Evolutionary conservation across 2,113 vertebrate genomes (phyloP).

Genomic region (Hyperopisus bebe): DNA sequence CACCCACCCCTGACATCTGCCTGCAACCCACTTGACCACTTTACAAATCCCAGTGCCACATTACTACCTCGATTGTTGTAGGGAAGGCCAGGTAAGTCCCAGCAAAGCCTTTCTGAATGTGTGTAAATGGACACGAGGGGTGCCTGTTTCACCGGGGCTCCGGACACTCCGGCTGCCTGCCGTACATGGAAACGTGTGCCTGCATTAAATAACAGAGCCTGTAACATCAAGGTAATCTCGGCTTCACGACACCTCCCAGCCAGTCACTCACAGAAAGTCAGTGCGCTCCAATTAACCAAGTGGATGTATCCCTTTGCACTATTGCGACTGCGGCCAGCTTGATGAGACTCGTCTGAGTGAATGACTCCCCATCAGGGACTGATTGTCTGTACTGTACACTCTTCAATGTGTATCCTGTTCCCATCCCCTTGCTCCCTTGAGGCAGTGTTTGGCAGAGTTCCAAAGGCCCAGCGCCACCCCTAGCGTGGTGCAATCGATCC

Average conservation of each 20-base stretch:
- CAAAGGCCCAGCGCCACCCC: background rate
- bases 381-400: background rate
- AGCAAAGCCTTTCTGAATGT: background rate
- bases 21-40: background rate
- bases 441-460: background rate
- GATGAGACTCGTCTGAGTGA: background rate
- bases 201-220: background rate
- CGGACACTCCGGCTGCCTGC: background rate
- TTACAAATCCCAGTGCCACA: background rate
- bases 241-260: background rate
- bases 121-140: background rate
- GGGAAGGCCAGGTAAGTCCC: background rate
- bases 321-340: background rate
- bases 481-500: background rate
- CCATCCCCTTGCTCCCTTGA: background rate
- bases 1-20: background rate
- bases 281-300: background rate
- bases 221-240: background rate
- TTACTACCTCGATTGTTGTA: background rate
- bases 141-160: background rate
- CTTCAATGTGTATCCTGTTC: background rate
- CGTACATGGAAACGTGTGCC: background rate
- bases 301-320: background rate
- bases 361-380: background rate
- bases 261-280: background rate